These are phyloP conservation scores for Turnix velox DNA, from an alignment of 2,113 vertebrate species.

Conservation along the genomic window DNA sequence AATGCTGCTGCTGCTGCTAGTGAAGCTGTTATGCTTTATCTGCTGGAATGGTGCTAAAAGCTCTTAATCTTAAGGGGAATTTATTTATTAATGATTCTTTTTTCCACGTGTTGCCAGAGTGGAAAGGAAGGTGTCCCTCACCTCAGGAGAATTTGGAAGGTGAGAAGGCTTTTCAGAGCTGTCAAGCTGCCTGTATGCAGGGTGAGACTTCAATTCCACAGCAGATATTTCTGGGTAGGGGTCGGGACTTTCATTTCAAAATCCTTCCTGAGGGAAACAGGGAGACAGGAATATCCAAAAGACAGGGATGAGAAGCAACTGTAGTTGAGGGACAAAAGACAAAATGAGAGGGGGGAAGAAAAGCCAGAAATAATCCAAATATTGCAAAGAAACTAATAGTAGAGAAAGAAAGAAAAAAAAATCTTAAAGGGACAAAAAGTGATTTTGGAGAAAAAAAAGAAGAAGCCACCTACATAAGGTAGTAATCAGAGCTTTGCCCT, in stretches of 20 bases:
- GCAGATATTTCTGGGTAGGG: not conserved
- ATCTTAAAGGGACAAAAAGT: not conserved
- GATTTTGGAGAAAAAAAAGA: not conserved
- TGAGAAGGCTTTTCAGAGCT: not conserved
- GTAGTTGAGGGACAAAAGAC: not conserved
- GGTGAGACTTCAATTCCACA: not conserved
- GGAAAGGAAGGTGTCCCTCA: not conserved
- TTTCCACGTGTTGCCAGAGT: not conserved
- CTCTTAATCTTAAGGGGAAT: not conserved
- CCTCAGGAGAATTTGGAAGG: not conserved
- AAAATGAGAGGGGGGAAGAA: not conserved
- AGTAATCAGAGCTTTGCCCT: not conserved
- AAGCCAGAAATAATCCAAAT: not conserved
- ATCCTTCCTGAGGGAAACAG: not conserved
- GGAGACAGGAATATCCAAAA: not conserved
- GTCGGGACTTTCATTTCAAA: not conserved
- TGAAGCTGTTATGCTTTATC: not conserved
- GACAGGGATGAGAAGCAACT: not conserved
- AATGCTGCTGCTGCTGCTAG: not conserved
- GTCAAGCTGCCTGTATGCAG: not conserved
- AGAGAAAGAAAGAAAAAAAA: not conserved
- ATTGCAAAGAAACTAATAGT: not conserved
- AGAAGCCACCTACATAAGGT: not conserved
- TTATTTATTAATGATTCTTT: constrained; percentile 25
- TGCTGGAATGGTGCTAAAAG: not conserved